Conservation (phyloP, 2,797 vertebrate species). For the Varecia variegata region DNA sequence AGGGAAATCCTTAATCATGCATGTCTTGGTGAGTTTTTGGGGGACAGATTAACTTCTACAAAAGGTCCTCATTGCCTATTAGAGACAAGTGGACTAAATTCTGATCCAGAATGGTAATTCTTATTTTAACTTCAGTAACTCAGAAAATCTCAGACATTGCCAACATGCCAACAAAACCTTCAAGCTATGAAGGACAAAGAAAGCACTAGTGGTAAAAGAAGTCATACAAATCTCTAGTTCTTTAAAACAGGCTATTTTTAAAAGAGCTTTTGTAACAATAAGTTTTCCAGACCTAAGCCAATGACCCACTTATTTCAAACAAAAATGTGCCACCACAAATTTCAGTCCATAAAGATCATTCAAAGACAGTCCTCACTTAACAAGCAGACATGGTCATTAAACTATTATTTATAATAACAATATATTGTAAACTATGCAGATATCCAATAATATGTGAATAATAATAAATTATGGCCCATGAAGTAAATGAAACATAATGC, state of each 20-base stretch:
- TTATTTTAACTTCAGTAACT: conserved; percentile 50
- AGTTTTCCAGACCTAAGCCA: background rate
- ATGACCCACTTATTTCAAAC: conserved; percentile 33
- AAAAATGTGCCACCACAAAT: background rate
- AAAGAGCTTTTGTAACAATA: background rate
- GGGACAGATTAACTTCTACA: background rate
- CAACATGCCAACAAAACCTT: background rate
- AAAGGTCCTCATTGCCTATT: background rate
- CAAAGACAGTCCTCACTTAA: background rate
- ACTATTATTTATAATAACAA: background rate
- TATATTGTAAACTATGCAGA: background rate
- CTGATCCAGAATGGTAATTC: background rate
- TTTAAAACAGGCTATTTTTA: conserved; percentile 35
- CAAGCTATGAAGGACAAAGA: background rate
- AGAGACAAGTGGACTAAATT: background rate
- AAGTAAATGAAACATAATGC: background rate
- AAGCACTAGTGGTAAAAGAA: background rate
- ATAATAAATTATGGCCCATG: background rate
- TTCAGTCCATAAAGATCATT: background rate
- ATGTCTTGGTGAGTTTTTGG: background rate
- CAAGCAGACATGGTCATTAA: background rate
- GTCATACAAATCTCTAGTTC: background rate
- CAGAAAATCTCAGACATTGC: background rate
- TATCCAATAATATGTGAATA: background rate
- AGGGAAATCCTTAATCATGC: background rate